Evolutionary conservation across 2,888 invertebrate species (phyloP), one percentile per base, ranked within the genome.

Genomic region (Dioctria rufipes): DNA sequence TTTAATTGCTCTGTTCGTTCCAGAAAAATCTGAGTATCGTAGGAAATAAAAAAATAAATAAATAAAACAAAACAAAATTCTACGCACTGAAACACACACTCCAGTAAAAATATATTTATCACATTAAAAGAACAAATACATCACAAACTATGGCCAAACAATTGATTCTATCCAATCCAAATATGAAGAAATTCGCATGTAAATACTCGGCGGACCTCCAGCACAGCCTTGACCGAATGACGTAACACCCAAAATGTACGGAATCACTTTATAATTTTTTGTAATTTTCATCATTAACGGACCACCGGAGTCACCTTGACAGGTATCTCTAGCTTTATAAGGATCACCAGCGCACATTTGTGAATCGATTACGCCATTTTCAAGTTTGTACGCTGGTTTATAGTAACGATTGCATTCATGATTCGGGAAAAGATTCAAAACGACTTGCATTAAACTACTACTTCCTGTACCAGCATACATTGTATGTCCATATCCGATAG

Each of bases 151-250:
- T 25, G 51, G 51, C 51, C 51, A 88, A 58, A 86, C 88, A 81
- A 88, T 87, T 80, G 84, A 85, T 71, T 89, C 88, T 63, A 89
- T 87, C 88, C 88, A 89, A 84, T 88, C 87, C 25, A 25, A 25
- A 25, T 25, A 25, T 25, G 25, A 25, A 25, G 25, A 25, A 25
- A 25, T 25, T 25, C 25, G 25, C 0, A 25, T 25, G 2, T 25
- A 25, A 25, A 25, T 25, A 25, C 25, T 25, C 25, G 25, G 25
- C 25, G 25, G 25, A 25, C 25, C 25, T 25, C 25, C 25, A 25
- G 25, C 25, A 25, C 25, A 25, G 81, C 86, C 87, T 81, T 87
- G 88, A 0, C 89, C 89, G 83, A 89, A 89, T 0, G 89, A 89
- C 11, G 89, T 89, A 9, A 89, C 84, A 46, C 89, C 89, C 40